phyloP scores from a whole-genome alignment of 2,888 invertebrate species.

The Pristionchus japonicus region DNA sequence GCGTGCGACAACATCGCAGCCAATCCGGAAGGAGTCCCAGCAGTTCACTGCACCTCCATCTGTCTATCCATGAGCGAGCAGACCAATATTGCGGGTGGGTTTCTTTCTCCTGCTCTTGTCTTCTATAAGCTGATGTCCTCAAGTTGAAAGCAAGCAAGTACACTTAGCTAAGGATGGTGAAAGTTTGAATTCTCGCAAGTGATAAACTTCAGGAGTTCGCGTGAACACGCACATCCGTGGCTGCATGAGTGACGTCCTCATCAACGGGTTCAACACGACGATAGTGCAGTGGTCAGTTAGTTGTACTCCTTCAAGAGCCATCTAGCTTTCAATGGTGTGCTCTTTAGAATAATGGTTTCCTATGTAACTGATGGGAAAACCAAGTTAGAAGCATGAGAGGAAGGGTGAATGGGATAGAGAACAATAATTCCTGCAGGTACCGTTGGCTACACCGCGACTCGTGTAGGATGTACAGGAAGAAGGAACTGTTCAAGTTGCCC shows the following conservation, averaged over 20 bases:
- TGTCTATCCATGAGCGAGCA: constrained; percentile 71
- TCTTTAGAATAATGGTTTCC: no score
- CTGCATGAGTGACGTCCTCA: constrained; percentile 70
- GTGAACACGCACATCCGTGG: constrained; percentile 72
- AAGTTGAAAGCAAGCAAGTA: not conserved
- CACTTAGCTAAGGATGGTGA: not conserved
- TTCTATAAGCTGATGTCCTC: not conserved
- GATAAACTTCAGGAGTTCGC: constrained; percentile 62
- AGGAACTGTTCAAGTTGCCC: constrained; percentile 69
- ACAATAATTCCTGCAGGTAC: constrained; percentile 58
- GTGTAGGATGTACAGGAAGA: constrained; percentile 70
- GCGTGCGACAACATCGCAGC: constrained; percentile 47
- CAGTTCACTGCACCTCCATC: constrained; percentile 70
- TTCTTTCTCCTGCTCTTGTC: not conserved
- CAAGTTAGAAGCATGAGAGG: not conserved
- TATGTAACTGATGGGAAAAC: not conserved
- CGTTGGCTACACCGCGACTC: constrained; percentile 73
- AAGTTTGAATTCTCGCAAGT: not conserved
- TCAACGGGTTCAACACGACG: constrained; percentile 73
- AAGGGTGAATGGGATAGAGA: no score
- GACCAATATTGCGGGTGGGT: constrained; percentile 69
- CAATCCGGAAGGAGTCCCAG: constrained; percentile 55
- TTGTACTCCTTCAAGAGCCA: no score
- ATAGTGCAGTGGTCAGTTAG: constrained; percentile 61
- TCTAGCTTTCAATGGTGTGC: no score